A percentile compares a stretch with the other conserved stretches of the same genome.
Conservation (phyloP, 53 echinoderm and acorn worm species). For the Arbacia lixula region DNA sequence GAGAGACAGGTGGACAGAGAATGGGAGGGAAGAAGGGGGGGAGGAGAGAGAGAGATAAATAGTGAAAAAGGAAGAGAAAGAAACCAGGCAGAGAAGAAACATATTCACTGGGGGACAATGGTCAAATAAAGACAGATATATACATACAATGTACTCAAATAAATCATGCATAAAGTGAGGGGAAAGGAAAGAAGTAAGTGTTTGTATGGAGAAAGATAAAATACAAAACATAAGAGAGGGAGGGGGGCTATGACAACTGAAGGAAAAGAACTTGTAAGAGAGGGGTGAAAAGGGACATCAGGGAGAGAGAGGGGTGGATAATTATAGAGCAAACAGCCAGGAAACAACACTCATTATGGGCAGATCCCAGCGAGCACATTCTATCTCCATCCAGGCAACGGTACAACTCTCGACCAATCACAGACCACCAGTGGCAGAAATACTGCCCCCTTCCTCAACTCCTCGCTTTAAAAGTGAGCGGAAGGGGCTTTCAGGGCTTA, state of each 20-base stretch:
- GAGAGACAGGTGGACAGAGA: neutral
- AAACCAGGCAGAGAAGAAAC: no score
- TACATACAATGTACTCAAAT: no score
- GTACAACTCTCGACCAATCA: constrained; percentile 36
- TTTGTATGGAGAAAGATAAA: no score
- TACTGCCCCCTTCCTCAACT: constrained; percentile 1
- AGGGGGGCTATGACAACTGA: no score
- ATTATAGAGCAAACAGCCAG: neutral
- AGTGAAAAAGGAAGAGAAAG: neutral
- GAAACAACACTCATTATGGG: neutral
- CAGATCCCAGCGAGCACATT: neutral
- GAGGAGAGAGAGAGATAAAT: neutral
- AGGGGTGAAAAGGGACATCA: no score
- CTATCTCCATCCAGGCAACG: constrained; percentile 19
- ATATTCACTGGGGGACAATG: no score
- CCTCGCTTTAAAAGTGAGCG: neutral
- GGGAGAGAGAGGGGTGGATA: no score
- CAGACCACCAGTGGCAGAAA: neutral
- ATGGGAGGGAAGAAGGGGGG: neutral
- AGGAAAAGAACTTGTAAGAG: no score
- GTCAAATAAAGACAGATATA: no score
- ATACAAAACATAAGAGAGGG: no score
- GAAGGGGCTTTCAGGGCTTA: neutral
- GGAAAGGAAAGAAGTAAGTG: no score
- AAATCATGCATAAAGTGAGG: no score